These are phyloP conservation scores for Pimephales promelas DNA, from an alignment of 2,113 vertebrate genomes.

Conservation along the genomic window DNA sequence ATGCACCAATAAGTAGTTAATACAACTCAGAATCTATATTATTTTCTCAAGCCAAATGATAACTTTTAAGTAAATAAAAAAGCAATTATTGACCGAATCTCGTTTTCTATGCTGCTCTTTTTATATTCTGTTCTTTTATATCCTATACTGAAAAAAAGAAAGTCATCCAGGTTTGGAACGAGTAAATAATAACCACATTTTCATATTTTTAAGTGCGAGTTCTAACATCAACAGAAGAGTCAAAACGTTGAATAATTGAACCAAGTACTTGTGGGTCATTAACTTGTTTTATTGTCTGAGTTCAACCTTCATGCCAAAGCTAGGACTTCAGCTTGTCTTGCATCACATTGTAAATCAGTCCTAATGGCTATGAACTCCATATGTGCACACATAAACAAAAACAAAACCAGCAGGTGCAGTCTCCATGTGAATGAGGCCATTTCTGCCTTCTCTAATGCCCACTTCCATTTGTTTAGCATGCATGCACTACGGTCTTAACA, in stretches of 20 bases:
- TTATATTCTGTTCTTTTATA: neutral
- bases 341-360: constrained; percentile 38
- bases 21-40: neutral
- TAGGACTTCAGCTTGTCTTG: constrained; percentile 15
- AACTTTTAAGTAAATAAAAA: neutral
- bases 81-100: neutral
- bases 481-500: constrained; percentile 41
- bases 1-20: neutral
- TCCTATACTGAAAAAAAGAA: neutral
- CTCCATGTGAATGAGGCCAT: constrained; percentile 18
- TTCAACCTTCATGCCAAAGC: constrained; percentile 24
- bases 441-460: constrained; percentile 28
- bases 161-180: neutral
- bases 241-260: neutral
- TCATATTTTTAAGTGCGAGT: neutral
- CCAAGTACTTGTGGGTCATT: neutral
- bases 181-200: neutral
- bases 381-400: constrained; percentile 23
- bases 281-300: constrained; percentile 16
- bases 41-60: neutral
- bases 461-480: constrained; percentile 38
- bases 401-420: constrained; percentile 45
- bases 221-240: neutral
- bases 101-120: neutral
- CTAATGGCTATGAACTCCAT: constrained; percentile 12